phyloP scores from a whole-genome alignment of 2,113 vertebrate genomes.

The Collichthys lucidus region DNA sequence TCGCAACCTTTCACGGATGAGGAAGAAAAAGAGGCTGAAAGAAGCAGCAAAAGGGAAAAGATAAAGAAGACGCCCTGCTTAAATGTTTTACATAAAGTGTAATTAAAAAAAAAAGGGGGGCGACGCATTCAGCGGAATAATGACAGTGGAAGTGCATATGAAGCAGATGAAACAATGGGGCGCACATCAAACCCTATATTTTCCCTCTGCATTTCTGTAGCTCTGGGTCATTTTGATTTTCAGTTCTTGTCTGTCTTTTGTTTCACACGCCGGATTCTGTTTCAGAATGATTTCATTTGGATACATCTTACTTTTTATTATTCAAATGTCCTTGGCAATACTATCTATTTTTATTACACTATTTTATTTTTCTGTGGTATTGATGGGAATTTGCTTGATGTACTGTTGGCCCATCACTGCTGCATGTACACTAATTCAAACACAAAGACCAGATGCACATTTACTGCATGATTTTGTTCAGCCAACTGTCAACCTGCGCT shows the following conservation, averaged over 20 bases:
- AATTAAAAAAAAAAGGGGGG: conserved; percentile 88
- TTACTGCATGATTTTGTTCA: conserved; percentile 58
- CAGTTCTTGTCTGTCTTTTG: conserved; percentile 2
- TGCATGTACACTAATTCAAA: conserved; percentile 33
- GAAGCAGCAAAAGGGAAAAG: conserved; percentile 40
- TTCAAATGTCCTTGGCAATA: conserved; percentile 1
- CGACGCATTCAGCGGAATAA: conserved; percentile 73
- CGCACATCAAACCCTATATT: conserved; percentile 11
- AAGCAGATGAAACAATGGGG: conserved; percentile 52
- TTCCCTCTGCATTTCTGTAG: not conserved
- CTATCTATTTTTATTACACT: not conserved
- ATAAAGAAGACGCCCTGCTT: conserved; percentile 79
- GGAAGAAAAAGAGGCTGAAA: conserved; percentile 42
- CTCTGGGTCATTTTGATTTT: conserved; percentile 25
- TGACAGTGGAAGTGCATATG: conserved; percentile 42
- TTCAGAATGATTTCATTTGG: conserved; percentile 19
- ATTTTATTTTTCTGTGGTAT: not conserved
- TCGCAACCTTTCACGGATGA: conserved; percentile 71
- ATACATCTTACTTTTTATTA: not conserved
- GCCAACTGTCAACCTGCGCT: conserved; percentile 53
- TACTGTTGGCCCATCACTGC: conserved; percentile 16
- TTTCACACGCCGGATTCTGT: not conserved
- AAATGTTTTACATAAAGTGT: conserved; percentile 83
- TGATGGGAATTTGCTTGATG: conserved; percentile 6
- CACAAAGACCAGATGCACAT: conserved; percentile 62